Evolutionary conservation across 2,113 vertebrate genomes (phyloP).

Genomic region (Desmodus rotundus): DNA sequence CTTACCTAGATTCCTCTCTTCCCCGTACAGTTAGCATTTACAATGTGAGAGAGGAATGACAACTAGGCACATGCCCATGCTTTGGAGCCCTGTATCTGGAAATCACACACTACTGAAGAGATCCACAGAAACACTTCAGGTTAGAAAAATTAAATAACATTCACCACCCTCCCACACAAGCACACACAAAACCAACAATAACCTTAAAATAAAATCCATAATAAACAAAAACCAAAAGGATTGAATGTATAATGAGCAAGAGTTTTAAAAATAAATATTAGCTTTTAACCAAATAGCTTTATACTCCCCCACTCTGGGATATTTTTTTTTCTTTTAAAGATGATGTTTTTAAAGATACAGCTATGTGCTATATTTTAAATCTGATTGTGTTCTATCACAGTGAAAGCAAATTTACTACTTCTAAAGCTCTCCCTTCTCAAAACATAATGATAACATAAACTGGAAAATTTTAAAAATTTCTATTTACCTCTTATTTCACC

Average conservation of each 20-base stretch:
- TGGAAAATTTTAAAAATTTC: not conserved
- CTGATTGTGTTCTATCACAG: conserved; percentile 9
- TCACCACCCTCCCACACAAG: not conserved
- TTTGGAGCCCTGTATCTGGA: conserved; percentile 75
- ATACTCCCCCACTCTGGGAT: not conserved
- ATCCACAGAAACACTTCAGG: conserved; percentile 70
- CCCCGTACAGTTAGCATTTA: conserved; percentile 25
- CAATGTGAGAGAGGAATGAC: not conserved
- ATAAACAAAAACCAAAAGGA: conserved; percentile 37
- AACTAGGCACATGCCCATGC: conserved; percentile 34
- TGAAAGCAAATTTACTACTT: not conserved
- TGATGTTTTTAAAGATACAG: not conserved
- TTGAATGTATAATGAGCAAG: conserved; percentile 26
- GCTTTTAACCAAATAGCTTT: conserved; percentile 44
- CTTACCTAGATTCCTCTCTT: conserved; percentile 51
- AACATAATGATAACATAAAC: conserved; percentile 4
- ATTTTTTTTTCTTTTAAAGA: not conserved
- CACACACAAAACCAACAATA: not conserved
- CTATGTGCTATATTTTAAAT: conserved; percentile 4
- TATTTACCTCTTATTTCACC: not conserved
- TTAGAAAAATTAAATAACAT: conserved; percentile 49
- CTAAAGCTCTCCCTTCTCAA: conserved; percentile 11
- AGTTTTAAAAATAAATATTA: conserved; percentile 30
- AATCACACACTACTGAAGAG: conserved; percentile 66
- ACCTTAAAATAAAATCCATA: conserved; percentile 12